phyloP scores from a whole-genome alignment of 2,888 invertebrate species.

The Drosophila rubida region DNA sequence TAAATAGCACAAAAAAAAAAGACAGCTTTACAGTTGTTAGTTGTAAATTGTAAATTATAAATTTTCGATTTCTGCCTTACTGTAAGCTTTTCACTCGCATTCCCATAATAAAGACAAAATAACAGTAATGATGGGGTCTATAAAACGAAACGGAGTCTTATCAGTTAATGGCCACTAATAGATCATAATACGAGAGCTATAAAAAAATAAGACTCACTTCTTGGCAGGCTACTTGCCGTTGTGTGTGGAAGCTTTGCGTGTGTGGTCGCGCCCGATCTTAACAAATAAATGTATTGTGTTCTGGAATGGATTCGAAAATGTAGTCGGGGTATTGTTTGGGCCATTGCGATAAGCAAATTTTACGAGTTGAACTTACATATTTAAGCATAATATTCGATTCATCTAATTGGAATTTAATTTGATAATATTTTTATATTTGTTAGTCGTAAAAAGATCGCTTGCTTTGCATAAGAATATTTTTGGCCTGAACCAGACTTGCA shows the following conservation, averaged over 20 bases:
- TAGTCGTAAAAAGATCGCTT: slow-evolving; percentile 26
- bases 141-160: slow-evolving; percentile 41
- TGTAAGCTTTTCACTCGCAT: background rate
- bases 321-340: slow-evolving; percentile 35
- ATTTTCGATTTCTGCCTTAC: background rate
- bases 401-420: slow-evolving; percentile 71
- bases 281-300: slow-evolving; percentile 40
- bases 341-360: slow-evolving; percentile 61
- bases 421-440: slow-evolving; percentile 64
- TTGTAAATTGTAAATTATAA: too few relatives aligned
- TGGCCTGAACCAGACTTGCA: slow-evolving; percentile 37
- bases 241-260: slow-evolving; percentile 31
- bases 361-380: slow-evolving; percentile 44
- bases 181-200: slow-evolving; percentile 66
- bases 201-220: slow-evolving; percentile 46
- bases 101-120: slow-evolving; percentile 1
- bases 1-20: too few relatives aligned
- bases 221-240: slow-evolving; percentile 33
- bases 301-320: slow-evolving; percentile 41
- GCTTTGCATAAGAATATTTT: slow-evolving; percentile 39
- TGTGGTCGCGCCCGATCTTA: slow-evolving; percentile 44
- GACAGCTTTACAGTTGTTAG: too few relatives aligned
- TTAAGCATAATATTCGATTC: slow-evolving; percentile 47
- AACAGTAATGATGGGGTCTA: slow-evolving; percentile 1
- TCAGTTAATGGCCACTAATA: slow-evolving; percentile 70